These are phyloP conservation scores for Lota lota DNA, from an alignment of 2,113 vertebrate genomes.

Conservation along the genomic window DNA sequence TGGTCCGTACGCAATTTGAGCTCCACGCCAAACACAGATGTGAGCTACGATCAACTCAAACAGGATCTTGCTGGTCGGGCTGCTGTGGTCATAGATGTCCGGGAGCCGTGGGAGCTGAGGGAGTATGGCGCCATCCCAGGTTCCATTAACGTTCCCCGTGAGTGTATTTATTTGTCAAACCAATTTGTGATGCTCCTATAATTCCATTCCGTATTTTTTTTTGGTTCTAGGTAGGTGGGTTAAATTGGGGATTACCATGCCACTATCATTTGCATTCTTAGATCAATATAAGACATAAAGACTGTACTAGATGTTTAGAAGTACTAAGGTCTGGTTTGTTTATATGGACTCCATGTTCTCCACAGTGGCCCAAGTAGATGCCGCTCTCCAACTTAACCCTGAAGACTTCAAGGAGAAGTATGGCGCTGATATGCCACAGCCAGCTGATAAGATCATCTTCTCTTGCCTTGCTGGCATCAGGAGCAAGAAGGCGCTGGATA, in stretches of 20 bases:
- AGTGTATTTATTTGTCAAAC: slow-evolving; percentile 50
- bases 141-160: slow-evolving; percentile 86
- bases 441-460: slow-evolving; percentile 81
- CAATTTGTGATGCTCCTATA: not conserved
- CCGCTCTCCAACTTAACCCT: slow-evolving; percentile 82
- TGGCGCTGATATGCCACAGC: slow-evolving; percentile 78
- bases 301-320: too few species aligned
- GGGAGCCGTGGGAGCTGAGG: slow-evolving; percentile 86
- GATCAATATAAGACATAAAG: too few species aligned
- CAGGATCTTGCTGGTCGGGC: slow-evolving; percentile 67
- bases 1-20: slow-evolving; percentile 60
- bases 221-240: too few species aligned
- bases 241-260: too few species aligned
- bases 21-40: slow-evolving; percentile 31
- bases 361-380: slow-evolving; percentile 81
- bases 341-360: not conserved
- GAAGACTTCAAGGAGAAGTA: slow-evolving; percentile 82
- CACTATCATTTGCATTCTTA: too few species aligned
- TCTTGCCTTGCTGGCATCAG: slow-evolving; percentile 85
- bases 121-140: slow-evolving; percentile 83
- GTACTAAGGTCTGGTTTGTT: too few species aligned
- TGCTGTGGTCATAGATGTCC: slow-evolving; percentile 84
- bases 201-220: not conserved
- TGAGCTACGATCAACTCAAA: slow-evolving; percentile 84
- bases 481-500: slow-evolving; percentile 79